Evolutionary conservation across 2,888 invertebrate genomes (phyloP), one percentile per base, ranked within the genome.

Genomic region (Napeogenes inachia): DNA sequence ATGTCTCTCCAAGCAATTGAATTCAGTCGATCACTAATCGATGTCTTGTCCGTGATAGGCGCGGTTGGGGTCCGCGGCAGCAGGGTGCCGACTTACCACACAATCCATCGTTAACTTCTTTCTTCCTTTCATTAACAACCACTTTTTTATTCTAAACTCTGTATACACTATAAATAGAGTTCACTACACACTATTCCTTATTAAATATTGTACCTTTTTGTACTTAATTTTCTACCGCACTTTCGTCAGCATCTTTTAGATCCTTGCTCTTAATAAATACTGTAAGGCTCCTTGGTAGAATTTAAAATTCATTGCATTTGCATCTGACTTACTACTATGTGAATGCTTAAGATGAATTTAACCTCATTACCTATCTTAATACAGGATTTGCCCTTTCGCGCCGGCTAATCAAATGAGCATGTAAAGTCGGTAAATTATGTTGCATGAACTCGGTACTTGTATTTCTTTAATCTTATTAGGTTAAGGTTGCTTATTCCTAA

Each of bases 331-430:
- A 67, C 68, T 71, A 57, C 80, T 67, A 83, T 87, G 77, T 73
- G 60, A 71, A 75, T 74, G 70, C 80, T 69, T 62, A 66, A 64
- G 70, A 69, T 66, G 78, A 81, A 84, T 87, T 90, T 90, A 89
- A 90, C 89, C 90, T 89, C 90, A 90, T 90, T 90, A 89, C 89
- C 90, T 89, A 90, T 90, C 90, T 90, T 90, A 90, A 89, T 89
- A 88, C 86, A 86, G 88, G 88, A 89, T 88, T 90, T 90, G 88
- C 89, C 90, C 89, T 90, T 90, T 90, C 90, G 89, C 90, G 87
- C 90, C 90, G 81, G 78, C 89, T 89, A 89, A 89, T 90, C 89
- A 89, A 89, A 89, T 89, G 86, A 87, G 89, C 89, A 89, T 89
- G 89, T 90, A 88, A 89, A 87, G 87, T 83, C 84, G 77, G 86